These are phyloP conservation scores for Tetramorium alpestre DNA, from an alignment of 1,140 invertebrate genomes.

Conservation along the genomic window DNA sequence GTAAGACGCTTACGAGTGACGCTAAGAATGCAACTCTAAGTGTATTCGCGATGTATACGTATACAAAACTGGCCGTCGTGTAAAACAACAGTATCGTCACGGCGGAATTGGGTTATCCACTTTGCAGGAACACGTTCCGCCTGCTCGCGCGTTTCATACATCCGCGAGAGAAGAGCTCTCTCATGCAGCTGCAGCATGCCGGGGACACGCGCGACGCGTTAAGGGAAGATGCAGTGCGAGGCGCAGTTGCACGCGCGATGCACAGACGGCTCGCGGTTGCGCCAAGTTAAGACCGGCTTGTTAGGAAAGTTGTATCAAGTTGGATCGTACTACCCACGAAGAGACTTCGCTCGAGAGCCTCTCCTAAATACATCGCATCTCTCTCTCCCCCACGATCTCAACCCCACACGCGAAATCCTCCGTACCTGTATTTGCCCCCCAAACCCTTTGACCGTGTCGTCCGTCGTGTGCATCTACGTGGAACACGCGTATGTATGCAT, in stretches of 20 bases:
- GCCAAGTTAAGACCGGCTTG: constrained; percentile 74
- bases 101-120: constrained; percentile 78
- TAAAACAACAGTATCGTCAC: constrained; percentile 61
- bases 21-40: not conserved
- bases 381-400: not conserved
- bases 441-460: not conserved
- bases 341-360: constrained; percentile 46
- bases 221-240: constrained; percentile 1
- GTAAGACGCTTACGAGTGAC: not conserved
- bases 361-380: constrained; percentile 8
- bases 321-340: constrained; percentile 66
- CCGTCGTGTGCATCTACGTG: constrained; percentile 5
- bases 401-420: not conserved
- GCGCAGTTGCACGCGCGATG: constrained; percentile 65
- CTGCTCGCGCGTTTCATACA: constrained; percentile 66
- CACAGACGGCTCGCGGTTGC: constrained; percentile 69
- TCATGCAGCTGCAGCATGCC: not conserved
- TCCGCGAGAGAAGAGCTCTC: constrained; percentile 29
- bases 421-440: constrained; percentile 10
- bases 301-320: constrained; percentile 77
- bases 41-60: not conserved
- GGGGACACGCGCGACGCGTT: constrained; percentile 3
- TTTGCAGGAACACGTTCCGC: constrained; percentile 73
- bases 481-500: not conserved
- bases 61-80: not conserved